Evolutionary conservation across 1,140 invertebrate genomes (phyloP).

Genomic region (Elymnias hypermnestra): DNA sequence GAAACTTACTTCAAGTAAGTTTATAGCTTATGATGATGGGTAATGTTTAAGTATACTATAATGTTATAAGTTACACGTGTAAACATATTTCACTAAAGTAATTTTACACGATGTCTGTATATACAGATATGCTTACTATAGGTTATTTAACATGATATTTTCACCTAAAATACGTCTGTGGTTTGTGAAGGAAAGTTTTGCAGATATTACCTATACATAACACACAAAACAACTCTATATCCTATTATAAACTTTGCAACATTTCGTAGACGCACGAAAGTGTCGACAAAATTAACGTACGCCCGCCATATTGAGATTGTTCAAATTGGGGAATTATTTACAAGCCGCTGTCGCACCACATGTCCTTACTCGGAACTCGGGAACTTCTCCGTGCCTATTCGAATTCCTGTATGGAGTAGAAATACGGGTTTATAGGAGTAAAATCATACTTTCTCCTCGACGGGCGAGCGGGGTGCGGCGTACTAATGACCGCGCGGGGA

Average conservation of each 20-base stretch:
- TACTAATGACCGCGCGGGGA: slow-evolving; percentile 72
- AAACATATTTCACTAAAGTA: too few relatives aligned
- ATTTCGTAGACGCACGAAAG: slow-evolving; percentile 16
- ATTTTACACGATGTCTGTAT: too few relatives aligned
- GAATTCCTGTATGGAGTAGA: slow-evolving; percentile 75
- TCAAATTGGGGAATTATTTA: slow-evolving; percentile 67
- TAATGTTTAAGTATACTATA: too few relatives aligned
- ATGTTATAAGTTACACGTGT: too few relatives aligned
- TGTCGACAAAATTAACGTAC: slow-evolving; percentile 52
- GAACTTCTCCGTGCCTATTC: slow-evolving; percentile 66
- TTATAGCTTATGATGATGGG: too few relatives aligned
- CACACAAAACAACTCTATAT: background rate
- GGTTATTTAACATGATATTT: too few relatives aligned
- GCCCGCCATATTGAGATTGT: slow-evolving; percentile 64
- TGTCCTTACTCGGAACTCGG: slow-evolving; percentile 64
- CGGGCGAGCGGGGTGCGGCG: slow-evolving; percentile 46
- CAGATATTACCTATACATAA: too few relatives aligned
- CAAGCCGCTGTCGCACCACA: slow-evolving; percentile 47
- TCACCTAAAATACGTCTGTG: too few relatives aligned
- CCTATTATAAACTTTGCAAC: slow-evolving; percentile 6
- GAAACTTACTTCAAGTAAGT: too few relatives aligned
- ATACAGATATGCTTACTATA: too few relatives aligned
- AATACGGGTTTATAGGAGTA: slow-evolving; percentile 75
- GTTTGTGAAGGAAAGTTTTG: too few relatives aligned
- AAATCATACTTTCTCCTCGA: slow-evolving; percentile 73